Percentiles rank a stretch among this genome's conserved stretches.
These are phyloP conservation scores for Aleadryas rufinucha DNA, from an alignment of 2,113 vertebrate species.

Conservation along the genomic window DNA sequence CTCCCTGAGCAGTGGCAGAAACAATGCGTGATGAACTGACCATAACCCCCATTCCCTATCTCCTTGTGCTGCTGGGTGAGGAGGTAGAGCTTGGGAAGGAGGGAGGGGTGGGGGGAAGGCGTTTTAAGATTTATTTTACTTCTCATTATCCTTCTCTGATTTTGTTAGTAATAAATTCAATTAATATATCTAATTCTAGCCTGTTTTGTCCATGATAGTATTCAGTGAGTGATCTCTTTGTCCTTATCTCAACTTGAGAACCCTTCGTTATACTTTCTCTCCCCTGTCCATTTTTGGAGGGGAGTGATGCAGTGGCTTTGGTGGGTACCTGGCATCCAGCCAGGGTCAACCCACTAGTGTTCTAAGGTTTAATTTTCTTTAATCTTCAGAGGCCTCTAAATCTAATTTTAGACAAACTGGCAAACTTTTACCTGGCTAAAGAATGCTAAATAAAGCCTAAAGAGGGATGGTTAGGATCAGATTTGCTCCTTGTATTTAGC, in stretches of 20 bases:
- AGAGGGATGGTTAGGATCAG: neutral
- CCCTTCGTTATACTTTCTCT: neutral
- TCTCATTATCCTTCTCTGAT: neutral
- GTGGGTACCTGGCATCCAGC: neutral
- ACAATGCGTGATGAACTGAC: neutral
- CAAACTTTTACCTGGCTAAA: neutral
- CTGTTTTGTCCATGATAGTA: neutral
- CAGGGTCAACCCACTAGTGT: neutral
- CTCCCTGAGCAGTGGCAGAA: neutral
- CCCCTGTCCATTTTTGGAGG: neutral
- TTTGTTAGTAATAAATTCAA: neutral
- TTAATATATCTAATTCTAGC: neutral
- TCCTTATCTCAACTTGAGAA: neutral
- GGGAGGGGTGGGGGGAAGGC: fast-evolving
- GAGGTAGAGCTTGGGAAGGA: neutral
- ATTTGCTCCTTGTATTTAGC: neutral
- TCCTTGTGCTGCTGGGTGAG: neutral
- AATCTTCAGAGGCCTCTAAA: conserved; percentile 14
- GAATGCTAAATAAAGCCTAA: conserved; percentile 22
- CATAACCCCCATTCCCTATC: neutral
- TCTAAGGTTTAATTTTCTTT: neutral
- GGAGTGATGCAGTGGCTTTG: neutral
- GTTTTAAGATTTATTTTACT: neutral
- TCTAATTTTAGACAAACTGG: neutral
- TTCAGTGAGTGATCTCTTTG: neutral